Conservation (phyloP, 2,888 invertebrate genomes). For the Nasonovia ribisnigri region DNA sequence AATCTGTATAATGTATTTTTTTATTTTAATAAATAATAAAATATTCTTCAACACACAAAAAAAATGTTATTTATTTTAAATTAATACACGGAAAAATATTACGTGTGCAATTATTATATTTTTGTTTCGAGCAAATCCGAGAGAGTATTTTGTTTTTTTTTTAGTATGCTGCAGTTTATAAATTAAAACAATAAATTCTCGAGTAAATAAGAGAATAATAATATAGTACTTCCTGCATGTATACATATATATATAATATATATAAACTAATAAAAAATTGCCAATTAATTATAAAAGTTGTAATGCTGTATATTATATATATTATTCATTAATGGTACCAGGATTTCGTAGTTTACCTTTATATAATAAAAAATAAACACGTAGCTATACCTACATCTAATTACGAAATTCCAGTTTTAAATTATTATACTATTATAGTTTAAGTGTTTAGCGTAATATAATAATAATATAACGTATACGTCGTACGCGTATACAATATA, state of each 20-base stretch:
- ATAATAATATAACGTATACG: background rate
- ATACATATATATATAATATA: background rate
- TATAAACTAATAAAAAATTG: background rate
- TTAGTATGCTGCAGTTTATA: background rate
- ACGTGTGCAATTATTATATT: background rate
- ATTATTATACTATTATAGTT: background rate
- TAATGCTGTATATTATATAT: background rate
- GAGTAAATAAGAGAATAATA: background rate
- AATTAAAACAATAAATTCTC: background rate
- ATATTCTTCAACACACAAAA: background rate
- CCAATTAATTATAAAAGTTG: background rate
- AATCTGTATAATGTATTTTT: background rate
- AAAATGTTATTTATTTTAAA: background rate
- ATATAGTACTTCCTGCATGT: background rate
- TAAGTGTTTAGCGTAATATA: background rate
- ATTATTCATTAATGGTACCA: background rate
- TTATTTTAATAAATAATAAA: background rate
- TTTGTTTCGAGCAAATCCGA: background rate
- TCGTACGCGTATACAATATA: background rate
- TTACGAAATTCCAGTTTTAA: background rate
- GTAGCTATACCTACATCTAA: background rate
- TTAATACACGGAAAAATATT: background rate
- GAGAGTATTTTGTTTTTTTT: background rate
- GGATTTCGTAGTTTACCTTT: background rate
- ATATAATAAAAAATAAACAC: background rate